A percentile compares a stretch with the other conserved stretches of the same genome.
Evolutionary conservation across 2,888 invertebrate species (phyloP).

Genomic region (Rutpela maculata): DNA sequence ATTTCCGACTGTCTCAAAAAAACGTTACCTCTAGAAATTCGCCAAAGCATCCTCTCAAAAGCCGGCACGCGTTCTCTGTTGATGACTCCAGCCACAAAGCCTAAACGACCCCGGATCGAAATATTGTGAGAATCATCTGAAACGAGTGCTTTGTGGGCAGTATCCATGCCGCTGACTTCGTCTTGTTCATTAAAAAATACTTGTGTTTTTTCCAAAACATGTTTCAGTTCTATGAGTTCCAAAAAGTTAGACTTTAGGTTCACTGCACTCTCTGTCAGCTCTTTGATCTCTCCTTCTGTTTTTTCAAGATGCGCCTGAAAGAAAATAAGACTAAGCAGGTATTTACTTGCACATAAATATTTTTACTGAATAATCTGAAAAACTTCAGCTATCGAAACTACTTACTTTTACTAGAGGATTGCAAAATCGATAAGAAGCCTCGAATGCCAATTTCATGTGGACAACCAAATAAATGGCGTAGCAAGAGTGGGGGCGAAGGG

Average conservation of each 20-base stretch:
- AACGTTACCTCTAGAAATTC: constrained; percentile 94
- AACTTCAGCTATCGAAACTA: no score
- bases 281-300: constrained; percentile 95
- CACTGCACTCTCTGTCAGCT: constrained; percentile 94
- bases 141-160: constrained; percentile 75
- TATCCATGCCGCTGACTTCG: constrained; percentile 80
- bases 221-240: constrained; percentile 92
- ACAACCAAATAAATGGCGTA: no score
- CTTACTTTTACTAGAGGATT: no score
- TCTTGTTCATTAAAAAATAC: constrained; percentile 91
- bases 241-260: constrained; percentile 93
- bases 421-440: no score
- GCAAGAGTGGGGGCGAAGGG: no score
- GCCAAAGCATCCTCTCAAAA: constrained; percentile 95
- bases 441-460: no score
- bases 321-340: not conserved
- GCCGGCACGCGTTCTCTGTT: constrained; percentile 90
- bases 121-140: constrained; percentile 73
- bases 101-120: constrained; percentile 74
- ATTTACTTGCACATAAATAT: no score
- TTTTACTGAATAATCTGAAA: no score
- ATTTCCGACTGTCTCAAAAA: constrained; percentile 92
- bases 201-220: constrained; percentile 94
- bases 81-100: constrained; percentile 94
- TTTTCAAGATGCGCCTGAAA: constrained; percentile 92